Conservation (phyloP, 2,113 vertebrate species). For the Struthio camelus region DNA sequence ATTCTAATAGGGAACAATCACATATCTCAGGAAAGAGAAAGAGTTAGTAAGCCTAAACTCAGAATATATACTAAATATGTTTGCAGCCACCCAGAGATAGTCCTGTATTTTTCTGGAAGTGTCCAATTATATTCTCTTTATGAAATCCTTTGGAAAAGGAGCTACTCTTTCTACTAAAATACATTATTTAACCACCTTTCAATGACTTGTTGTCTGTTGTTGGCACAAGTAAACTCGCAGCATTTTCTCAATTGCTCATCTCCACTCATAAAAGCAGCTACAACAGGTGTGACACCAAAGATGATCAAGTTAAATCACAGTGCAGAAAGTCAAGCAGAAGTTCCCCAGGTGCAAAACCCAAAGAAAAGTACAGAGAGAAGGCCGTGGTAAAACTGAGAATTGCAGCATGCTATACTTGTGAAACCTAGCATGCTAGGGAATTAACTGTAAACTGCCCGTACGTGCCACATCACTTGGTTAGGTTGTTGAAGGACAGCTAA, state of each 20-base stretch:
- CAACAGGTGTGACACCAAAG: neutral
- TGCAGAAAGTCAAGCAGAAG: neutral
- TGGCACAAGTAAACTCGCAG: neutral
- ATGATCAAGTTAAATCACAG: neutral
- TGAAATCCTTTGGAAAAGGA: neutral
- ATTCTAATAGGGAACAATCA: neutral
- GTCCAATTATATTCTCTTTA: neutral
- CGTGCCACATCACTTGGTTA: neutral
- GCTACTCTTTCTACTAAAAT: neutral
- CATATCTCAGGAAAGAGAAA: neutral
- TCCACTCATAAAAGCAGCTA: neutral
- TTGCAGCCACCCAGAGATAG: neutral
- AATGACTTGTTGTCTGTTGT: neutral
- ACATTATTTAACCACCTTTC: neutral
- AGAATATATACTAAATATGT: neutral
- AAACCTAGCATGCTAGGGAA: neutral
- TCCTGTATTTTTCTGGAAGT: neutral
- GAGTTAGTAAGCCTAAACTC: neutral
- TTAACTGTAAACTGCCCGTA: neutral
- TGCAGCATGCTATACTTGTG: neutral
- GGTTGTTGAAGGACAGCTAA: neutral
- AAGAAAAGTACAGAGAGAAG: neutral
- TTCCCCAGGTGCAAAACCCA: neutral
- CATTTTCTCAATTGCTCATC: neutral
- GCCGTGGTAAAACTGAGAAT: neutral